Evolutionary conservation across 2,797 vertebrate genomes (phyloP), one percentile per base, ranked within the genome.

Genomic region (Iguana delicatissima): DNA sequence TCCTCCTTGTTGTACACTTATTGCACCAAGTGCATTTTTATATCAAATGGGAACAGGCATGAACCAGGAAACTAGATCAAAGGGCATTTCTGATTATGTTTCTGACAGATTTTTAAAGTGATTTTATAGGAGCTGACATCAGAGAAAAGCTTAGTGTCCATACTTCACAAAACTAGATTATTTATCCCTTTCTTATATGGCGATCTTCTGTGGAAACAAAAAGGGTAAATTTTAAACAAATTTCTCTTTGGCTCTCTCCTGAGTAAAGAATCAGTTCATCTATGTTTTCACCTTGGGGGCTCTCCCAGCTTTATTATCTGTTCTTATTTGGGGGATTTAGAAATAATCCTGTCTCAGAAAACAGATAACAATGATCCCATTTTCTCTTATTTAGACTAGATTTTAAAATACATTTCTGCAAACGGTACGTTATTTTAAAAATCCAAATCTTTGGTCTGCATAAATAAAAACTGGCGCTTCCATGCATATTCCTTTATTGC

Each of bases 41-140:
- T 91, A 93, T 91, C 12, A 88, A 94, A 91, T 52, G 57, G 72
- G 62, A n/a, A 91, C 87, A 91, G 86, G 50, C 69, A 1, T 57
- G 87, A 62, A 85, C 16, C 77, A 88, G 38, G 0, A 87, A 16
- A 64, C 76, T 88, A 38, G 84, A 93, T 93, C 42, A 91, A 91
- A 93, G 24, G 81, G 16, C 55, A 92, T 83, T 91, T 92, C 42
- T 91, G 92, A 85, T 64, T 87, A 93, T 89, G 72, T 80, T 89
- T 86, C n/a, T 90, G 38, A 88, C 35, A 22, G 90, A 50, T 85
- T 92, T 95, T 81, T 85, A 81, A 89, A 92, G 74, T 87, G 80
- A 89, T 89, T 87, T 92, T 86, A 87, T 87, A 84, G 92, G 29
- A 91, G 74, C 16, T 88, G 29, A 90, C 59, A 79, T 89, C 9